Evolutionary conservation across 2,888 invertebrate species (phyloP).

Genomic region (Celastrina argiolus): DNA sequence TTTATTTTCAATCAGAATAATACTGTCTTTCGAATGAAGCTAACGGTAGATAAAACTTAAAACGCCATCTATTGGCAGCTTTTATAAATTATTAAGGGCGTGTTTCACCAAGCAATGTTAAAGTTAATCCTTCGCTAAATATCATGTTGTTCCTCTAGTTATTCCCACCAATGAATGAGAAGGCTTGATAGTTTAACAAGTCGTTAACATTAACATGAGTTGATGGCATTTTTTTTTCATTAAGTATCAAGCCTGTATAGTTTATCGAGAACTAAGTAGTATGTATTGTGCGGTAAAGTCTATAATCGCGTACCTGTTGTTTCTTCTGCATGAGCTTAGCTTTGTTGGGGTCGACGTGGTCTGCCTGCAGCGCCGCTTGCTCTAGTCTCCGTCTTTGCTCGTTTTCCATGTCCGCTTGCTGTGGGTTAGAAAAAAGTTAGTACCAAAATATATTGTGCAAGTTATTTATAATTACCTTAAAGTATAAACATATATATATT

Average conservation of each 20-base stretch:
- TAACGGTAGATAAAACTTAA: not conserved
- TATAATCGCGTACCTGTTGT: constrained; percentile 84
- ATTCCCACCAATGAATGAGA: no score
- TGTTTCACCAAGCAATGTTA: no score
- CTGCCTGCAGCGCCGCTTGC: constrained; percentile 85
- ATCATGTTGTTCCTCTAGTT: no score
- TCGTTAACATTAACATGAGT: no score
- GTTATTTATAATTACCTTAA: no score
- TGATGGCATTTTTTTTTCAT: no score
- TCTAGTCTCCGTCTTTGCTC: constrained; percentile 93
- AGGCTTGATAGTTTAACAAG: no score
- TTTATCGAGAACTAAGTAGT: not conserved
- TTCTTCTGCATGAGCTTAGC: constrained; percentile 92
- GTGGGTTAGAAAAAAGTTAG: constrained; percentile 32
- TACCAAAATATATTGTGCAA: no score
- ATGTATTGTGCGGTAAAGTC: not conserved
- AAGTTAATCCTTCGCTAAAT: no score
- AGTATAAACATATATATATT: no score
- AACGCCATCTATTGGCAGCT: not conserved
- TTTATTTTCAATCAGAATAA: no score
- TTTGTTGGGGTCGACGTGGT: constrained; percentile 83
- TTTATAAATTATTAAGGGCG: not conserved
- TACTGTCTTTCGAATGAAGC: no score
- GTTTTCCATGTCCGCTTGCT: constrained; percentile 95
- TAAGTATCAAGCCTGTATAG: not conserved